A percentile compares a stretch with the other conserved stretches of the same genome.
phyloP scores from a whole-genome alignment of 2,888 invertebrate genomes.

The Tetragonula carbonaria region DNA sequence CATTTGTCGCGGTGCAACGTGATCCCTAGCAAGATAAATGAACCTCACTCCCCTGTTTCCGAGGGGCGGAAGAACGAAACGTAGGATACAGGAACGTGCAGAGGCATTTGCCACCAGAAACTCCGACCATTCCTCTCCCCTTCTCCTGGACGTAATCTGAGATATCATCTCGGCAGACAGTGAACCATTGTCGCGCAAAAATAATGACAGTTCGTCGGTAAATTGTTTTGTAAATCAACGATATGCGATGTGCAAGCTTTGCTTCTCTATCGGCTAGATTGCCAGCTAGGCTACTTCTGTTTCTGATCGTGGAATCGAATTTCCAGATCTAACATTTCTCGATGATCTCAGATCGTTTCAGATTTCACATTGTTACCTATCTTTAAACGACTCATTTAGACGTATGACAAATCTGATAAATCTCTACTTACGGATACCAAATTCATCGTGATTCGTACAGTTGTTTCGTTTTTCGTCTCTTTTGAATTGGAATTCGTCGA shows the following conservation, averaged over 20 bases:
- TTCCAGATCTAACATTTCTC: not conserved
- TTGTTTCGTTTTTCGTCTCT: not conserved
- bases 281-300: not conserved
- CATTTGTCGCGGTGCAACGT: constrained; percentile 75
- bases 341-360: not conserved
- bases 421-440: not conserved
- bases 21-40: constrained; percentile 77
- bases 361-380: too few relatives aligned
- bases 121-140: constrained; percentile 47
- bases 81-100: constrained; percentile 38
- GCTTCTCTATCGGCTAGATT: not conserved
- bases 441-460: not conserved
- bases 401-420: too few relatives aligned
- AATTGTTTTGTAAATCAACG: constrained; percentile 40
- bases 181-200: constrained; percentile 15
- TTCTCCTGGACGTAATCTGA: constrained; percentile 48
- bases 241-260: not conserved
- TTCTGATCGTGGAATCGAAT: not conserved
- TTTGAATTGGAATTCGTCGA: not conserved
- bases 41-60: constrained; percentile 61
- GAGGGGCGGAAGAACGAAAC: constrained; percentile 35
- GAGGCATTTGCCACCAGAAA: constrained; percentile 25
- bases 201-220: constrained; percentile 36
- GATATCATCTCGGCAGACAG: constrained; percentile 51
- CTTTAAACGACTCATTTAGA: too few relatives aligned